phyloP scores from a whole-genome alignment of 2,113 vertebrate genomes.

The Bufo gargarizans region DNA sequence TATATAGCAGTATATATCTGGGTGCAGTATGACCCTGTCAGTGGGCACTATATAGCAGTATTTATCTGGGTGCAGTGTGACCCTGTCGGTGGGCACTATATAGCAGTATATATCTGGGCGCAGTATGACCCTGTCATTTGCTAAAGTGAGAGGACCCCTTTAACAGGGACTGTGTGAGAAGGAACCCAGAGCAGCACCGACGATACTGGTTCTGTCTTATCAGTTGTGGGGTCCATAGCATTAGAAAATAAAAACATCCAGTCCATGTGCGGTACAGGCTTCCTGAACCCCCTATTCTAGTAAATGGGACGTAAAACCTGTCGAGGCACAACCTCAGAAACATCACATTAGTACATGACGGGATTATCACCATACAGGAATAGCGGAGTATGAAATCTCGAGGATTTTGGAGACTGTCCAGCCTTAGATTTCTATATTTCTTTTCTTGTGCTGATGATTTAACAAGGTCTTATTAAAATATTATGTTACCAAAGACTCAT shows the following conservation, averaged over 20 bases:
- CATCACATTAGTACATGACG: not conserved
- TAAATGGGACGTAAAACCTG: not conserved
- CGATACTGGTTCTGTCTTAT: too few species aligned
- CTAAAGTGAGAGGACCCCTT: too few species aligned
- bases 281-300: not conserved
- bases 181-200: too few species aligned
- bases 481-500: conserved; percentile 24
- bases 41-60: too few species aligned
- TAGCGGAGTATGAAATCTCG: not conserved
- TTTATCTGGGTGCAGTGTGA: too few species aligned
- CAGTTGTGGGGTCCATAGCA: too few species aligned
- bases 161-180: too few species aligned
- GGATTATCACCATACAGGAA: conserved; percentile 43
- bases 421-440: not conserved
- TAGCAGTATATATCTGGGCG: too few species aligned
- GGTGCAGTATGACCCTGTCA: too few species aligned
- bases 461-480: conserved; percentile 34
- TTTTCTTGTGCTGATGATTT: conserved; percentile 36
- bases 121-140: too few species aligned
- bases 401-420: not conserved
- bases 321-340: not conserved
- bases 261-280: not conserved
- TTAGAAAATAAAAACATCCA: not conserved
- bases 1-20: too few species aligned
- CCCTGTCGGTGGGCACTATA: too few species aligned